Evolutionary conservation across 2,113 vertebrate species (phyloP), one percentile per base, ranked within the genome.

Genomic region (Podarcis raffonei): DNA sequence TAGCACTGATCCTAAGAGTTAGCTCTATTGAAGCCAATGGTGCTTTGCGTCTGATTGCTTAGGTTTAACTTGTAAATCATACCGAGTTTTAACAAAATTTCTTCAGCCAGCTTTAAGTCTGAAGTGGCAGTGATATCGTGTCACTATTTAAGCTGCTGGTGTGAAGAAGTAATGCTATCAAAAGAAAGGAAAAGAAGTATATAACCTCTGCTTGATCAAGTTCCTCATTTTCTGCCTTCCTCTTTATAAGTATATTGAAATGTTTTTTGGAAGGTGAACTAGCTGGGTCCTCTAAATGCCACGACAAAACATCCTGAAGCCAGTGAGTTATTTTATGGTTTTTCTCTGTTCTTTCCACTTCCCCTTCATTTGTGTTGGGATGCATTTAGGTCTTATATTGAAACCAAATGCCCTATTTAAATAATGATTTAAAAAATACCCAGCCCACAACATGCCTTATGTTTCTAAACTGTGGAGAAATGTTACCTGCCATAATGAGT

Each of bases 391-490:
- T 30, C 23, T 80, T 13, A 3, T 53, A 37, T 30, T 87, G 27
- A 80, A 71, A 53, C 11, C 39, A 80, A 48, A 87, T 48, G 32
- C n/a, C n/a, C 3, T 65, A 62, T 85, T 86, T 68, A 79, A 86
- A 68, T 23, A 66, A 25, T 48, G n/a, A 25, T 13, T 59, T 25
- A 23, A 27, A 4, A 68, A 79, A 69, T 23, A 30, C 86, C 5
- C 48, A 53, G 48, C 48, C 48, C 48, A 53, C 48, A 53, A 53
- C 48, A 53, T 53, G 48, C 48, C 48, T 53, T 53, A 59, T 82
- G 39, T 39, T 62, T 82, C 71, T 65, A 75, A 90, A 42, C 82
- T 92, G 72, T 37, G 71, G 30, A 92, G 82, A 90, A 89, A 81
- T 87, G 25, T 30, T 32, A 18, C 66, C 78, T 75, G 57, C 39